A percentile compares a stretch with the other conserved stretches of the same genome.
These are phyloP conservation scores for Carlito syrichta DNA, from an alignment of 2,113 vertebrate species.

Conservation along the genomic window DNA sequence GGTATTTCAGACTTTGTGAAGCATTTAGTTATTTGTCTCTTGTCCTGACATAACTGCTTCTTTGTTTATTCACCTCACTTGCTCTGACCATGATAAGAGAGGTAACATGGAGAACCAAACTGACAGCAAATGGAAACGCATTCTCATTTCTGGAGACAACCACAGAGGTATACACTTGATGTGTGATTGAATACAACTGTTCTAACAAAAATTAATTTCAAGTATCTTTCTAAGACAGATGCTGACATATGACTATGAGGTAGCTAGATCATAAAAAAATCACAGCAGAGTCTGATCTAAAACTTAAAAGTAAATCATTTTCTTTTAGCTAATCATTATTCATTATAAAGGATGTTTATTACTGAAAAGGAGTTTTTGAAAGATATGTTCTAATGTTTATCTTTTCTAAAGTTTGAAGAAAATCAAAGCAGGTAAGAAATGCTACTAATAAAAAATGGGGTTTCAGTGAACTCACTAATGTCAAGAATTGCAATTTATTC, in stretches of 20 bases:
- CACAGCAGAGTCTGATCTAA: neutral
- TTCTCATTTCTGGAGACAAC: neutral
- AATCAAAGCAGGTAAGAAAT: neutral
- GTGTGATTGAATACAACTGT: neutral
- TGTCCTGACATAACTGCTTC: neutral
- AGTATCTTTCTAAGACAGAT: constrained; percentile 5
- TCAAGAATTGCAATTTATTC: neutral
- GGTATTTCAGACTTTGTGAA: neutral
- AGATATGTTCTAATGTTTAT: neutral
- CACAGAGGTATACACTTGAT: neutral
- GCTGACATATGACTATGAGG: neutral
- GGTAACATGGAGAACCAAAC: neutral
- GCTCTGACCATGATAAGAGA: neutral
- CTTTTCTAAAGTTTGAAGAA: constrained; percentile 20
- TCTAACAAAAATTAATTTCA: neutral
- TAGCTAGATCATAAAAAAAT: neutral
- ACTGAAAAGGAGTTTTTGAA: neutral
- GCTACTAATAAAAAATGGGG: neutral
- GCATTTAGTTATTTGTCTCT: neutral
- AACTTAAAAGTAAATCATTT: neutral
- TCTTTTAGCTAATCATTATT: neutral
- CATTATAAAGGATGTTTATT: neutral
- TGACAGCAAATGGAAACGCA: neutral
- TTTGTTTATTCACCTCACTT: neutral
- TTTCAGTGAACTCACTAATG: neutral